These are phyloP conservation scores for Cataglyphis rosenhaueri DNA, from an alignment of 2,888 invertebrate genomes.

Conservation along the genomic window DNA sequence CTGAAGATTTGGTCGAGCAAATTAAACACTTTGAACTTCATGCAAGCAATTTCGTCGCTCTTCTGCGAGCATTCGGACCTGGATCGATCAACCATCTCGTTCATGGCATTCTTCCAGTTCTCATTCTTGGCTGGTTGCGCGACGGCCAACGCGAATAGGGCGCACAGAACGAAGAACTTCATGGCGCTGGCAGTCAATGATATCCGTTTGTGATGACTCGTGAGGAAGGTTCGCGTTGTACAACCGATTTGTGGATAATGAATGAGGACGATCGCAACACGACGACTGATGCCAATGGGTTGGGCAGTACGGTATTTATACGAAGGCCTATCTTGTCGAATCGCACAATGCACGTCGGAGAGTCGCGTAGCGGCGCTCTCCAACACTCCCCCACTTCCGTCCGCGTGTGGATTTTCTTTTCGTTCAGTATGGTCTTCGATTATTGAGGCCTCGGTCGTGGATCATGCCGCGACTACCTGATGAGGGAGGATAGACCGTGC, in stretches of 20 bases:
- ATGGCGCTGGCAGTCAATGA: conserved; percentile 55
- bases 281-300: conserved; percentile 83
- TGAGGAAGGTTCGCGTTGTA: conserved; percentile 47
- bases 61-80: conserved; percentile 91
- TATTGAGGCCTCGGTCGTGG: conserved; percentile 83
- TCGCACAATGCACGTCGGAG: conserved; percentile 52
- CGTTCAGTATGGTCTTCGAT: conserved; percentile 85
- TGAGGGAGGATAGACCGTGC: conserved; percentile 49
- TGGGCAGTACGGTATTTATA: conserved; percentile 83
- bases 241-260: conserved; percentile 63
- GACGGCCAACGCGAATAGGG: conserved; percentile 87
- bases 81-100: conserved; percentile 92
- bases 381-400: conserved; percentile 74
- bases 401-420: conserved; percentile 84
- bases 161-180: conserved; percentile 82
- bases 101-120: conserved; percentile 91
- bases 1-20: conserved; percentile 92
- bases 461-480: conserved; percentile 79
- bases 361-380: conserved; percentile 61
- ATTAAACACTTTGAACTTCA: conserved; percentile 93
- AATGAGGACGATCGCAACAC: conserved; percentile 75
- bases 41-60: conserved; percentile 92
- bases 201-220: conserved; percentile 32
- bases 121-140: conserved; percentile 89
- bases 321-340: conserved; percentile 74